Percentiles rank a stretch among this genome's conserved stretches.
phyloP scores from a whole-genome alignment of 2,888 invertebrate genomes.

The Tetragnatha montana region DNA sequence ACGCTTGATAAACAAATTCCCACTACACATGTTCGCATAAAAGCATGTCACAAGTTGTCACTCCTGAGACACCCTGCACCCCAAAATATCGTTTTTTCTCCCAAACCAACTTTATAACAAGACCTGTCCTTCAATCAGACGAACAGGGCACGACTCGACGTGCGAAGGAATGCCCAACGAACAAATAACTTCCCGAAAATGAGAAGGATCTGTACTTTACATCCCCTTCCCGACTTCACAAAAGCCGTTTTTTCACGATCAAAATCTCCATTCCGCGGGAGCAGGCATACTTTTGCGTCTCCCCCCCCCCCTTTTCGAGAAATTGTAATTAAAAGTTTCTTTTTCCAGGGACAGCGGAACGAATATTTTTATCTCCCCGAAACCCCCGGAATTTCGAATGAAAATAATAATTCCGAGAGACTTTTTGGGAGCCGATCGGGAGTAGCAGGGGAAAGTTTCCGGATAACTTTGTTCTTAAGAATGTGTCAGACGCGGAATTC shows the following conservation, averaged over 20 bases:
- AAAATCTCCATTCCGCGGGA: conserved; percentile 52
- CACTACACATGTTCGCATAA: too few relatives aligned
- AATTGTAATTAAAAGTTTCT: conserved; percentile 1
- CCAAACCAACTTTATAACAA: not conserved
- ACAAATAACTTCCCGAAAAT: not conserved
- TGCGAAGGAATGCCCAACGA: not conserved
- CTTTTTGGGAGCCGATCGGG: conserved; percentile 33
- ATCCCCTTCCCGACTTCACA: not conserved
- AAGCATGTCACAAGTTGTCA: too few relatives aligned
- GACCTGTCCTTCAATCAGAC: not conserved
- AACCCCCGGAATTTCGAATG: conserved; percentile 53
- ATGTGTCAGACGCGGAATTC: too few relatives aligned
- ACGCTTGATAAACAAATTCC: too few relatives aligned
- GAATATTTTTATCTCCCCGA: conserved; percentile 59
- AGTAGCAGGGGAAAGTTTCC: conserved; percentile 33
- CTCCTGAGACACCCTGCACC: too few relatives aligned
- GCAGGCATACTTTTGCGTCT: conserved; percentile 45
- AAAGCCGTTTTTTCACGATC: not conserved
- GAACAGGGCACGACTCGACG: not conserved
- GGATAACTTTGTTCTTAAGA: conserved; percentile 63
- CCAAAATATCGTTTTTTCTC: too few relatives aligned
- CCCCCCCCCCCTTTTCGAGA: not conserved
- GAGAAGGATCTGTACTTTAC: not conserved
- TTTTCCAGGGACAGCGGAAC: not conserved
- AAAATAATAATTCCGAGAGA: conserved; percentile 41